Evolutionary conservation across 1,140 invertebrate species (phyloP).

Genomic region (Ostrea edulis): DNA sequence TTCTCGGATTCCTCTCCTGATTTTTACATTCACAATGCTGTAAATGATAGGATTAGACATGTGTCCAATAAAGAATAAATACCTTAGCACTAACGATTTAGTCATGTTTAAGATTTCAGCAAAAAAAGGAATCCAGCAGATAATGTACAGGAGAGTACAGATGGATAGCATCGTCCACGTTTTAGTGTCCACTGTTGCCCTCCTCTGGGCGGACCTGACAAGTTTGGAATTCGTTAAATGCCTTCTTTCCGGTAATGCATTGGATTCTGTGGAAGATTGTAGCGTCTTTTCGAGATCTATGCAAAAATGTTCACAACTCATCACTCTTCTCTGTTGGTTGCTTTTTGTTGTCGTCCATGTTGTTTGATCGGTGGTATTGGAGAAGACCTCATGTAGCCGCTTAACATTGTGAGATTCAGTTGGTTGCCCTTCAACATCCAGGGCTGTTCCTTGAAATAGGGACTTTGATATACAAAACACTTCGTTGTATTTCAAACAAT

Average conservation of each 20-base stretch:
- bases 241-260: not conserved
- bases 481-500: not conserved
- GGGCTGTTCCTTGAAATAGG: not conserved
- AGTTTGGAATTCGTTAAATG: not conserved
- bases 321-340: not conserved
- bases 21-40: not conserved
- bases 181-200: not conserved
- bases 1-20: not conserved
- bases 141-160: slow-evolving; percentile 3
- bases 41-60: not conserved
- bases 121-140: not conserved
- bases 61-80: slow-evolving; percentile 16
- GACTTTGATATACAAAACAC: not conserved
- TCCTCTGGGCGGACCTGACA: not conserved
- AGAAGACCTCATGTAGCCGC: not conserved
- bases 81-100: not conserved
- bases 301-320: not conserved
- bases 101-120: not conserved
- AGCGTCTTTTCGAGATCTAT: not conserved
- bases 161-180: slow-evolving; percentile 14
- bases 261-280: not conserved
- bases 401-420: no score
- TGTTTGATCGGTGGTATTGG: not conserved
- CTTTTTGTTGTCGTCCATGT: not conserved
- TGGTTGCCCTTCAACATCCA: not conserved